Evolutionary conservation across 2,888 invertebrate species (phyloP), one percentile per base, ranked within the genome.

Genomic region (Crematogaster levior): DNA sequence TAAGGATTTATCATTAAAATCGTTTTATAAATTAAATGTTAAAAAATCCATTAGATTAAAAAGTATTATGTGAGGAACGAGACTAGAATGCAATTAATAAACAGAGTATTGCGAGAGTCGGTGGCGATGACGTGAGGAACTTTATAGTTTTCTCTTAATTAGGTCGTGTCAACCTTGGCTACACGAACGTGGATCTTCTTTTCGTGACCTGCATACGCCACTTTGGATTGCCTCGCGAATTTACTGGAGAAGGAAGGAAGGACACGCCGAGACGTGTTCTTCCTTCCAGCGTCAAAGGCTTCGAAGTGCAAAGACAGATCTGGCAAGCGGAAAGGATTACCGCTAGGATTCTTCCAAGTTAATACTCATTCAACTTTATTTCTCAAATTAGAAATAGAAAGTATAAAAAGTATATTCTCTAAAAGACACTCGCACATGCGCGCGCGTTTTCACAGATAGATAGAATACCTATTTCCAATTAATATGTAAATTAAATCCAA

Each of bases 101-200:
- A 75, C 37, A 65, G 5, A 40, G 51, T 27, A 40, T 53, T 27
- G 40, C 40, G 15, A 66, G 27, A 53, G 53, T 40, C 53, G 15
- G n/a, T 9, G 61, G n/a, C 37, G 37, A 30, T 43, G 61, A 58
- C 6, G 61, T 21, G 30, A 21, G 82, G 53, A 84, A 87, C 83
- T 88, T 88, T 81, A 84, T 84, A 87, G 86, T 86, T 83, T 84
- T 85, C 86, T 85, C 82, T 88, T 89, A 89, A 89, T 89, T 89
- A 89, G 86, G 82, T 84, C 85, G 63, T 84, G 66, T 82, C 83
- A 66, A 56, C 60, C 74, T 72, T 37, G 68, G 70, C 58, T 84
- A 51, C 72, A 74, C 70, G 61, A 81, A 58, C 79, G 60, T 83
- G 83, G 51, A 85, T 83, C 86, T 83, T 70, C 66, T 83, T 85